A percentile compares a stretch with the other conserved stretches of the same genome.
Evolutionary conservation across 2,797 vertebrate species (phyloP).

Genomic region (Alcedo atthis): DNA sequence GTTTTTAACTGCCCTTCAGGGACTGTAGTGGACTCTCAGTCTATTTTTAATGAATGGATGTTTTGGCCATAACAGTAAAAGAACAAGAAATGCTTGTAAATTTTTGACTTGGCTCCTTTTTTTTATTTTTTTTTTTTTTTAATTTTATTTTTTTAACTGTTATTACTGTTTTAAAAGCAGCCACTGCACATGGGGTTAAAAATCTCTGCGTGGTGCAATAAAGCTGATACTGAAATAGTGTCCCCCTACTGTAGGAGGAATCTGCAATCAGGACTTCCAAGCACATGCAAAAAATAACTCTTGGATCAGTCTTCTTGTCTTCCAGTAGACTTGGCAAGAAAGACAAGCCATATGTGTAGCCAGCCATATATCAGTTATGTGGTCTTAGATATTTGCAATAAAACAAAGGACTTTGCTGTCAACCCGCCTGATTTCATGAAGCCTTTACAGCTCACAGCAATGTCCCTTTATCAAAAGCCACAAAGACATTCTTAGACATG

Average conservation of each 20-base stretch:
- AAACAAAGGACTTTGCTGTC: constrained; percentile 67
- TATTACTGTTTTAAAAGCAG: not conserved
- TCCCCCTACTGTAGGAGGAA: constrained; percentile 59
- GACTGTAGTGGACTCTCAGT: not conserved
- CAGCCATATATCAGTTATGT: constrained; percentile 70
- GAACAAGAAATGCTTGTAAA: not conserved
- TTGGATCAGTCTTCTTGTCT: constrained; percentile 65
- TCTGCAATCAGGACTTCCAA: constrained; percentile 63
- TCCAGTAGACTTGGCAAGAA: constrained; percentile 72
- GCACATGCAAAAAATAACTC: constrained; percentile 69
- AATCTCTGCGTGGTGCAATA: constrained; percentile 26
- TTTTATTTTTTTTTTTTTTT: not conserved
- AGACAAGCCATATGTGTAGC: constrained; percentile 67
- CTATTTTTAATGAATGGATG: not conserved
- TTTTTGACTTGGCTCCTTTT: not conserved
- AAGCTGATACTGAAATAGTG: constrained; percentile 62
- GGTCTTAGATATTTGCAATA: constrained; percentile 66
- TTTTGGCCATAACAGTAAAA: not conserved
- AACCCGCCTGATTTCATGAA: constrained; percentile 43
- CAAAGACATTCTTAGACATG: constrained; percentile 43
- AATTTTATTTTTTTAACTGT: not conserved
- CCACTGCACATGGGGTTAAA: constrained; percentile 8
- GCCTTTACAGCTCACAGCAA: constrained; percentile 48
- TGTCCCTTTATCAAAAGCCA: constrained; percentile 62
- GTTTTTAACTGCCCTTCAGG: not conserved